phyloP scores from a whole-genome alignment of 2,113 vertebrate species.

The Laterallus jamaicensis region DNA sequence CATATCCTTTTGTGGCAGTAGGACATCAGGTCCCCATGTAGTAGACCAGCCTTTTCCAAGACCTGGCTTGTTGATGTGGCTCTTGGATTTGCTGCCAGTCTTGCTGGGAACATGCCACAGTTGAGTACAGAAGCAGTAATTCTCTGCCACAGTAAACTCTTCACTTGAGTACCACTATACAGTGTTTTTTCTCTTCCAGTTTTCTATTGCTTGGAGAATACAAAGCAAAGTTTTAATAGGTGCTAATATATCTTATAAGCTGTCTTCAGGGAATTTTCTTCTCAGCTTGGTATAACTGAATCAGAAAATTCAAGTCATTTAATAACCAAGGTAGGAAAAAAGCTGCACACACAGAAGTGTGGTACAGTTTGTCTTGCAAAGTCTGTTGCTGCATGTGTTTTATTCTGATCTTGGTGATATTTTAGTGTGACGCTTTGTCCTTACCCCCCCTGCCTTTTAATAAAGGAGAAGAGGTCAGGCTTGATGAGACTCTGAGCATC shows the following conservation, averaged over 20 bases:
- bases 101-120: neutral
- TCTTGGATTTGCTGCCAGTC: neutral
- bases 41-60: neutral
- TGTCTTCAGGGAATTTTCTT: neutral
- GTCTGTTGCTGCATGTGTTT: neutral
- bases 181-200: neutral
- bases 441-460: neutral
- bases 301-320: rapidly evolving
- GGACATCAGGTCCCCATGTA: neutral
- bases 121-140: neutral
- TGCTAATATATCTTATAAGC: neutral
- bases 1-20: neutral
- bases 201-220: neutral
- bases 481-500: too few relatives aligned
- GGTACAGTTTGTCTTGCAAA: rapidly evolving
- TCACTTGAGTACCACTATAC: neutral
- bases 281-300: neutral
- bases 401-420: neutral
- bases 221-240: neutral
- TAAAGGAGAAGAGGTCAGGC: neutral
- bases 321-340: rapidly evolving
- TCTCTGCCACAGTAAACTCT: neutral
- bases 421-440: neutral
- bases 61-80: neutral
- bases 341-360: rapidly evolving